phyloP scores from a whole-genome alignment of 2,797 vertebrate species.

The Leptatherina wallacei region DNA sequence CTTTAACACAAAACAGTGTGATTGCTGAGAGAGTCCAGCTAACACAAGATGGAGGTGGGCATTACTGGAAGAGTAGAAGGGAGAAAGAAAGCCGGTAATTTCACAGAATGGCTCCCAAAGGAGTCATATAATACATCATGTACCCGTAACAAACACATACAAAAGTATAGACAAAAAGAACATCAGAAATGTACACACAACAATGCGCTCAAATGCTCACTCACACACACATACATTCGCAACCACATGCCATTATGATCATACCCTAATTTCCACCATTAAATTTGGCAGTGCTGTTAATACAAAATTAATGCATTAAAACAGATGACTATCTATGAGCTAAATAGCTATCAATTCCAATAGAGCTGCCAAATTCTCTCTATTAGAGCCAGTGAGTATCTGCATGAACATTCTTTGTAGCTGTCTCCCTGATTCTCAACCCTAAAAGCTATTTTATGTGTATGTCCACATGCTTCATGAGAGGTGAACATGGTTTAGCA shows the following conservation, averaged over 20 bases:
- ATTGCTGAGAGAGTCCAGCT: slow-evolving; percentile 77
- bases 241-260: slow-evolving; percentile 72
- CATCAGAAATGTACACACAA: slow-evolving; percentile 54
- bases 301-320: slow-evolving; percentile 87
- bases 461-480: slow-evolving; percentile 19
- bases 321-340: slow-evolving; percentile 83
- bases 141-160: slow-evolving; percentile 61
- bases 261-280: slow-evolving; percentile 81
- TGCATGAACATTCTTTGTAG: slow-evolving; percentile 84
- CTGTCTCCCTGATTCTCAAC: slow-evolving; percentile 75
- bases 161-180: slow-evolving; percentile 62
- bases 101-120: slow-evolving; percentile 77
- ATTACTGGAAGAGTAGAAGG: slow-evolving; percentile 78
- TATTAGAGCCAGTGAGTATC: slow-evolving; percentile 77
- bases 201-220: slow-evolving; percentile 15
- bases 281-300: slow-evolving; percentile 84
- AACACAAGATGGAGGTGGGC: slow-evolving; percentile 77
- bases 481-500: slow-evolving; percentile 34
- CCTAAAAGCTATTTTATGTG: slow-evolving; percentile 68
- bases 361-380: slow-evolving; percentile 82
- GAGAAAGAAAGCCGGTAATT: slow-evolving; percentile 78
- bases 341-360: slow-evolving; percentile 86
- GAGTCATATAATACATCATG: slow-evolving; percentile 65
- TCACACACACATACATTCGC: slow-evolving; percentile 34
- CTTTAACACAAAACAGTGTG: slow-evolving; percentile 81